phyloP scores from a whole-genome alignment of 2,113 vertebrate genomes.

The Actenoides lindsayi region DNA sequence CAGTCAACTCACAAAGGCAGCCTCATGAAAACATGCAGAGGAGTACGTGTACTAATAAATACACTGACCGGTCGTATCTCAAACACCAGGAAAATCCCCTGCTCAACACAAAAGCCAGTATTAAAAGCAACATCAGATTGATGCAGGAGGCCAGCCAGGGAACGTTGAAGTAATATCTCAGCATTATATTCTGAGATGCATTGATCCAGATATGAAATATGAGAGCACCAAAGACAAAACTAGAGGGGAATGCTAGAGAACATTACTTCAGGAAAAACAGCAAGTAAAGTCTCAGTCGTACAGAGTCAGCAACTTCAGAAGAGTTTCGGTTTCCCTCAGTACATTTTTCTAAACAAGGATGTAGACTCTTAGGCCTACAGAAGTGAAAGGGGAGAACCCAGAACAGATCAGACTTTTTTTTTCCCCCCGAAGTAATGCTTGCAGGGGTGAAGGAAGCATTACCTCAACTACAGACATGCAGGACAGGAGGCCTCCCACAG shows the following conservation, averaged over 20 bases:
- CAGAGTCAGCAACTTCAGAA: not conserved
- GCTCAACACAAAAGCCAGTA: not conserved
- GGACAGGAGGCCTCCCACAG: not conserved
- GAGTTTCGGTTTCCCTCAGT: not conserved
- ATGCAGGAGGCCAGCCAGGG: not conserved
- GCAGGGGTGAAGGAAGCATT: not conserved
- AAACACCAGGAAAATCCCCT: not conserved
- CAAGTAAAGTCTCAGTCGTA: not conserved
- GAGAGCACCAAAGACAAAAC: not conserved
- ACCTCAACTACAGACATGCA: not conserved
- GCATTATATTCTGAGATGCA: not conserved
- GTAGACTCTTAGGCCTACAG: not conserved
- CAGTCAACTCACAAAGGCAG: not conserved
- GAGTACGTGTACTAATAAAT: not conserved
- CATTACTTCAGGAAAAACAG: not conserved
- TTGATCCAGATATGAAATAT: slow-evolving; percentile 16
- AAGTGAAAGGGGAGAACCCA: not conserved
- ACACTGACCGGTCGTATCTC: not conserved
- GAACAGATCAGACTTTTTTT: not conserved
- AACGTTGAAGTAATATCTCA: not conserved
- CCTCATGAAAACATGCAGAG: not conserved
- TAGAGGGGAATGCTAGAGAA: not conserved
- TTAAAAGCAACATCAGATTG: not conserved
- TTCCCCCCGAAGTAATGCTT: not conserved
- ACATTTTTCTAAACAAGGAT: not conserved